Conservation (phyloP, 2,888 invertebrate genomes). For the Tenthredo amoena region DNA sequence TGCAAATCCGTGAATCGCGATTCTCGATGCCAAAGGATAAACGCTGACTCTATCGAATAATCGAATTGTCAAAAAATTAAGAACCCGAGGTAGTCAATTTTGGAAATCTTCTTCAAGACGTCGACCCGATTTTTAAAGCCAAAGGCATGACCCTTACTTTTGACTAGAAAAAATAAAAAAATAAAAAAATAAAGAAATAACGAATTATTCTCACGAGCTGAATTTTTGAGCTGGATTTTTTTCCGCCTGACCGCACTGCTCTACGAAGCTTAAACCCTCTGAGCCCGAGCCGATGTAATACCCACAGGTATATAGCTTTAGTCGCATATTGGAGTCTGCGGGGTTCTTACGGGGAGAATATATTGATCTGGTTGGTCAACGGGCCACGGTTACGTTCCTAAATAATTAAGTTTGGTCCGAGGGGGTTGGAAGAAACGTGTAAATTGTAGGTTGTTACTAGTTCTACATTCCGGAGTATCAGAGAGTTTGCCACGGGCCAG, state of each 20-base stretch:
- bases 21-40: not conserved
- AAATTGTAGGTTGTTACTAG: not conserved
- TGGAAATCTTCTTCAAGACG: not conserved
- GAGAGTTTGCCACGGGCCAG: not conserved
- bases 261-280: not conserved
- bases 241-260: not conserved
- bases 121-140: not conserved
- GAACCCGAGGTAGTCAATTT: not conserved
- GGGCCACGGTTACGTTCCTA: not conserved
- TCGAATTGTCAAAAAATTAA: not conserved
- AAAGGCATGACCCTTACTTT: not conserved
- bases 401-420: constrained; percentile 13
- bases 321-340: constrained; percentile 26
- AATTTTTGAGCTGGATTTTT: not conserved
- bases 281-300: not conserved
- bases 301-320: not conserved
- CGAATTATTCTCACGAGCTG: not conserved
- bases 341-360: constrained; percentile 12
- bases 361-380: constrained; percentile 28
- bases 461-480: not conserved
- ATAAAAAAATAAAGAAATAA: too few species aligned
- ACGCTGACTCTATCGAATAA: not conserved
- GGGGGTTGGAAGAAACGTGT: not conserved
- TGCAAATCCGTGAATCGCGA: too few species aligned
- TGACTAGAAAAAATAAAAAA: too few species aligned